Evolutionary conservation across 2,113 vertebrate genomes (phyloP), one percentile per base, ranked within the genome.

Genomic region (Glareola pratincola): DNA sequence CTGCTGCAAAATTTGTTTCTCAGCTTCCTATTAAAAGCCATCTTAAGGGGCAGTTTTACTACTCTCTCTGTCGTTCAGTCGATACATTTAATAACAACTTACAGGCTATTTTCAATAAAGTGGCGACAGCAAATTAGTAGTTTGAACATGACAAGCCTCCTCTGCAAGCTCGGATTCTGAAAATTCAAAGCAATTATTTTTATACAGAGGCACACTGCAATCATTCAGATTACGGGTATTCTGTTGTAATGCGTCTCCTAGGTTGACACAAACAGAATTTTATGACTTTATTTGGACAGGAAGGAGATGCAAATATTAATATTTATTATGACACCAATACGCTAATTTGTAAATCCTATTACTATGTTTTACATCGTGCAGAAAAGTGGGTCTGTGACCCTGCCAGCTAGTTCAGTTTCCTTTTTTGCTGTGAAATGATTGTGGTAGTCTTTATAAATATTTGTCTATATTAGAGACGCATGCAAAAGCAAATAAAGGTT

Each of bases 1-100:
- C 98, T 98, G 98, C 99, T 98, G 99, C 99, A 98, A 99, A 99
- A 99, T 99, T 99, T 99, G 99, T 99, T 99, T 99, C 99, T 99
- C 98, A 91, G 98, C 98, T 98, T 99, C 99, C 99, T 98, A 98
- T 98, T 98, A 99, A 99, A 99, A 99, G 98, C 98, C 98, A 98
- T 99, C 99, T 99, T 98, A 98, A 98, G 98, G 98, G 98, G 98
- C 98, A 98, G 98, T 98, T 98, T 98, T 98, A 98, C 98, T 99
- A 98, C 98, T 98, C 98, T 98, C 98, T 95, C 97, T 98, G 98
- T 98, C 98, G 98, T 98, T 98, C 98, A 98, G 98, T 99, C 98
- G 98, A 99, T 99, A 99, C 98, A 98, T 99, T 99, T 98, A 98
- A 99, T 99, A 98, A 98, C 98, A 98, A 98, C 98, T 98, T 97